Percentiles rank a stretch among this genome's conserved stretches.
These are phyloP conservation scores for Aquatica leii DNA, from an alignment of 2,888 invertebrate genomes.

Conservation along the genomic window DNA sequence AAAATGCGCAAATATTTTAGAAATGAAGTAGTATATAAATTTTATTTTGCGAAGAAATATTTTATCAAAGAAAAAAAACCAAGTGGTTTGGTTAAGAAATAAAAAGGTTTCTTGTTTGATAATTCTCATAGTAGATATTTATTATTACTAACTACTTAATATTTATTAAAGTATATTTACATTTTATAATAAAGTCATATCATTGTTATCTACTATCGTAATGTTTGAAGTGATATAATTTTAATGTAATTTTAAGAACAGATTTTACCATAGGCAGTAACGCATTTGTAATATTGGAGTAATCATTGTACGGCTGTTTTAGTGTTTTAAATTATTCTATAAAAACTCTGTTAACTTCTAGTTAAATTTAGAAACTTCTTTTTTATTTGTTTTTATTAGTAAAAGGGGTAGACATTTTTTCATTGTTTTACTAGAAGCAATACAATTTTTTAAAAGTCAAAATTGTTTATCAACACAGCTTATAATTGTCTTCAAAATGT, in stretches of 20 bases:
- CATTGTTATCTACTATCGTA: slow-evolving; percentile 38
- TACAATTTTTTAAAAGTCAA: slow-evolving; percentile 18
- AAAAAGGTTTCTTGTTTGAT: slow-evolving; percentile 33
- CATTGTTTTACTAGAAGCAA: slow-evolving; percentile 12
- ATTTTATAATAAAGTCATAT: slow-evolving; percentile 39
- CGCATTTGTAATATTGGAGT: slow-evolving; percentile 16
- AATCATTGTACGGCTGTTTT: slow-evolving; percentile 25
- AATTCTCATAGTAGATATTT: slow-evolving; percentile 42
- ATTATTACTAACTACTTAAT: slow-evolving; percentile 40
- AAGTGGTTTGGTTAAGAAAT: slow-evolving; percentile 43
- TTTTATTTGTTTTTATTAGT: neutral
- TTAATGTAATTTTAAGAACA: slow-evolving; percentile 28
- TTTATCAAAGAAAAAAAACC: neutral
- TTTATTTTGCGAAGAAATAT: neutral
- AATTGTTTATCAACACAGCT: slow-evolving; percentile 19
- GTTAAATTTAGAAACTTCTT: neutral
- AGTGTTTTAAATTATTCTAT: too few species aligned
- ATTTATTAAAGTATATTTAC: slow-evolving; percentile 40
- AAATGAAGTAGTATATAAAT: neutral
- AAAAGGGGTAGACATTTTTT: neutral
- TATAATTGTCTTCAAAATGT: slow-evolving; percentile 21
- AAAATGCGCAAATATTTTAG: neutral
- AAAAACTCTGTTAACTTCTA: too few species aligned
- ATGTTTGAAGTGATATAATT: slow-evolving; percentile 33
- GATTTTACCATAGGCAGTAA: slow-evolving; percentile 21